Percentiles rank a stretch among this genome's conserved stretches.
phyloP scores from a whole-genome alignment of 2,888 invertebrate species.

The Pseudanteris insignis region DNA sequence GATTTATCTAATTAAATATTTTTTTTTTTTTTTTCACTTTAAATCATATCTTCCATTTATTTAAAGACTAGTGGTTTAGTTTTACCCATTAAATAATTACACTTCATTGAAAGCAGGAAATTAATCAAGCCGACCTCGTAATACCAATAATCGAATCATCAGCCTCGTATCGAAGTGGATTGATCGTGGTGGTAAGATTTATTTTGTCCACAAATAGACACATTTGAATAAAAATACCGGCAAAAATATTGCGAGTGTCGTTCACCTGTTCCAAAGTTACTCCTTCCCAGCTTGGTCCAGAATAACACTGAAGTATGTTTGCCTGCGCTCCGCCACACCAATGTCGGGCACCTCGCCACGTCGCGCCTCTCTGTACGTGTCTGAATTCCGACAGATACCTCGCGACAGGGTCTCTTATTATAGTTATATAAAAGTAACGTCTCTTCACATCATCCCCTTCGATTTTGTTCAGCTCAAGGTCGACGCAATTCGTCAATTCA shows the following conservation, averaged over 20 bases:
- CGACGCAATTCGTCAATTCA: slow-evolving; percentile 91
- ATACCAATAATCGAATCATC: neutral
- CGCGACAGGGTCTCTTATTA: slow-evolving; percentile 92
- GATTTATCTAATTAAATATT: no score
- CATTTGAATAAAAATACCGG: neutral
- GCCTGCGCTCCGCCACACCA: slow-evolving; percentile 74
- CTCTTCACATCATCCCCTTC: slow-evolving; percentile 84
- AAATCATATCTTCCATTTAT: neutral
- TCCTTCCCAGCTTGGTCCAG: slow-evolving; percentile 84
- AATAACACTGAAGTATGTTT: slow-evolving; percentile 86
- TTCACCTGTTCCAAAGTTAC: slow-evolving; percentile 76
- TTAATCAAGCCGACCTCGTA: neutral
- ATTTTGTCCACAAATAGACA: no score
- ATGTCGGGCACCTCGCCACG: slow-evolving; percentile 85
- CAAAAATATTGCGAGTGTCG: slow-evolving; percentile 7
- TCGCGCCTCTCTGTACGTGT: slow-evolving; percentile 92
- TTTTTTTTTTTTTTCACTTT: no score
- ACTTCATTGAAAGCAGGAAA: slow-evolving; percentile 1
- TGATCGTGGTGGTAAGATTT: no score
- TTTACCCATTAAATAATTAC: neutral
- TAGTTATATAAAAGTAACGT: slow-evolving; percentile 95
- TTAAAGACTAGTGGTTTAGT: neutral
- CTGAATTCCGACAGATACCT: slow-evolving; percentile 95
- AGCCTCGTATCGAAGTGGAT: neutral
- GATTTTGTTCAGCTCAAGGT: slow-evolving; percentile 88